phyloP scores from a whole-genome alignment of 2,888 invertebrate genomes.

The Harpalus rufipes region DNA sequence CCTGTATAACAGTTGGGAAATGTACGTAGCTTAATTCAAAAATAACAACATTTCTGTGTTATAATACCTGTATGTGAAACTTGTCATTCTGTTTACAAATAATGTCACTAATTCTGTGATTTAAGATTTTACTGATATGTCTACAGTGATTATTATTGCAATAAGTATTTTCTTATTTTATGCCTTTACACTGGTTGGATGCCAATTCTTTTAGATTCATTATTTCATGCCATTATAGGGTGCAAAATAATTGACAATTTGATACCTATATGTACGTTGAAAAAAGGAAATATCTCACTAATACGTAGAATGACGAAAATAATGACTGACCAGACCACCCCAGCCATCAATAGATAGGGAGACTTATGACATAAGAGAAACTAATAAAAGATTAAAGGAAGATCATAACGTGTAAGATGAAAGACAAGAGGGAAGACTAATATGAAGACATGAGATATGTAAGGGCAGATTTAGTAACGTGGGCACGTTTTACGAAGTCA shows the following conservation, averaged over 20 bases:
- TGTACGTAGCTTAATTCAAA: too few relatives aligned
- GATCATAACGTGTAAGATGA: not conserved
- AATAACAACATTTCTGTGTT: too few relatives aligned
- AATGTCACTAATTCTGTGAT: too few relatives aligned
- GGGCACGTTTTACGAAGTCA: not conserved
- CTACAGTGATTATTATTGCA: too few relatives aligned
- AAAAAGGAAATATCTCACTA: not conserved
- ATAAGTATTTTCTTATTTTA: too few relatives aligned
- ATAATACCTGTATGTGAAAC: too few relatives aligned
- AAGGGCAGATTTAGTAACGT: not conserved
- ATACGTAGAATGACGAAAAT: not conserved
- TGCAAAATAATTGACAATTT: not conserved
- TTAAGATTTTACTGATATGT: too few relatives aligned
- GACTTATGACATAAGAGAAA: constrained; percentile 2
- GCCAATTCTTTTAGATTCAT: too few relatives aligned
- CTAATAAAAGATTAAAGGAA: constrained; percentile 6
- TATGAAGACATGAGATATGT: constrained; percentile 2
- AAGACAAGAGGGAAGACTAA: not conserved
- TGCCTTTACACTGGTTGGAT: too few relatives aligned
- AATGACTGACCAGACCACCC: not conserved
- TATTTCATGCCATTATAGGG: too few relatives aligned
- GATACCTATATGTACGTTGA: not conserved
- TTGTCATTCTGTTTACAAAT: too few relatives aligned
- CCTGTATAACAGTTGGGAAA: too few relatives aligned
- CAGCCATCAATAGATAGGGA: not conserved